Percentiles rank a stretch among this genome's conserved stretches.
Evolutionary conservation across 1,140 invertebrate species (phyloP).

Genomic region (Potamilus streckersoni): DNA sequence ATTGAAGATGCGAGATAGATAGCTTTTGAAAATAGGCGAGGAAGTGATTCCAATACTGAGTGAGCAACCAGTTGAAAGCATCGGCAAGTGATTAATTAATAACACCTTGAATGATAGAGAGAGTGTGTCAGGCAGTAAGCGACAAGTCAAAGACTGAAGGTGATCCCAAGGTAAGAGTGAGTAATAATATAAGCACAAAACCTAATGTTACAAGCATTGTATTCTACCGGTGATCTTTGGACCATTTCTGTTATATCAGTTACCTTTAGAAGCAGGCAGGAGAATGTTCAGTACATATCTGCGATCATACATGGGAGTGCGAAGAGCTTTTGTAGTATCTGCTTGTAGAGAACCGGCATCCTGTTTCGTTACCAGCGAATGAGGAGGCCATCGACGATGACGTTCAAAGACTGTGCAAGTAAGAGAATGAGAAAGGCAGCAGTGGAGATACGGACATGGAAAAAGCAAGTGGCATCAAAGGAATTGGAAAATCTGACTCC

Average conservation of each 20-base stretch:
- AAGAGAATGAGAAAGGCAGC: too few relatives aligned
- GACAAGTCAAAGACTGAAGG: slow-evolving; percentile 15
- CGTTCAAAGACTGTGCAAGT: too few relatives aligned
- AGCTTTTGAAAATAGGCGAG: slow-evolving; percentile 1
- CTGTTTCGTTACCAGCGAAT: too few relatives aligned
- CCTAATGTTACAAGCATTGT: slow-evolving; percentile 19
- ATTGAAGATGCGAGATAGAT: slow-evolving; percentile 8
- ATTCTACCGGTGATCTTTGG: slow-evolving; percentile 7
- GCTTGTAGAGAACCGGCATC: too few relatives aligned
- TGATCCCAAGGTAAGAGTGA: slow-evolving; percentile 12
- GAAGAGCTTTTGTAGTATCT: too few relatives aligned
- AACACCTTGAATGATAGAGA: neutral
- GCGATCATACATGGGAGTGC: too few relatives aligned
- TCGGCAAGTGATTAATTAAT: neutral
- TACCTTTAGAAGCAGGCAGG: slow-evolving; percentile 26
- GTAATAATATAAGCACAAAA: slow-evolving; percentile 22
- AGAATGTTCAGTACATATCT: slow-evolving; percentile 1
- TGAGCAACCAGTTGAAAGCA: slow-evolving; percentile 11
- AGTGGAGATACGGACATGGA: too few relatives aligned
- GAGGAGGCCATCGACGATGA: too few relatives aligned
- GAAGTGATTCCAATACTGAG: slow-evolving; percentile 10
- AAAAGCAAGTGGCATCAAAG: too few relatives aligned
- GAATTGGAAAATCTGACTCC: too few relatives aligned
- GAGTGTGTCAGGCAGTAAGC: slow-evolving; percentile 1
- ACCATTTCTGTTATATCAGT: slow-evolving; percentile 16